A percentile compares a stretch with the other conserved stretches of the same genome.
phyloP scores from a whole-genome alignment of 1,140 invertebrate species.

The Apis florea region DNA sequence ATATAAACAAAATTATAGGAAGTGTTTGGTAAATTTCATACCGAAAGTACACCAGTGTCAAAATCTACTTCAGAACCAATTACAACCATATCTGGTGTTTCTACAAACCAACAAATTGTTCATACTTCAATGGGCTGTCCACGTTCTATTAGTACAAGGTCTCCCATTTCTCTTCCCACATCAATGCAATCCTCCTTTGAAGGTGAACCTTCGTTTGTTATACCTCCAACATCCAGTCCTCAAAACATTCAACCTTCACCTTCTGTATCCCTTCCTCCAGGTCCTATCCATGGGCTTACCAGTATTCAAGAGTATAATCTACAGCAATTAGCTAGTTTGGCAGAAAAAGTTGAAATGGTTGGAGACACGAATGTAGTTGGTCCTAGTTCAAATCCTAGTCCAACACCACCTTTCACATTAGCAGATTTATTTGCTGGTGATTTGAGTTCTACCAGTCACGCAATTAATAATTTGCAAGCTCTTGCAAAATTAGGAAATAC shows the following conservation, averaged over 20 bases:
- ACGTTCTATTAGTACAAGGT: constrained; percentile 82
- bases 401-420: constrained; percentile 85
- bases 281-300: constrained; percentile 81
- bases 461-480: constrained; percentile 92
- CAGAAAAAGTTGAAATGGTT: constrained; percentile 82
- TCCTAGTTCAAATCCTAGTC: constrained; percentile 84
- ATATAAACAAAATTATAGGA: constrained; percentile 79
- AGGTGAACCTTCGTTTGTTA: constrained; percentile 80
- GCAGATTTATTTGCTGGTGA: constrained; percentile 89
- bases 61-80: constrained; percentile 64
- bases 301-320: constrained; percentile 92
- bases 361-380: constrained; percentile 75
- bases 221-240: constrained; percentile 75
- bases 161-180: constrained; percentile 84
- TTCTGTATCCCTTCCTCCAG: constrained; percentile 75
- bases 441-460: constrained; percentile 85
- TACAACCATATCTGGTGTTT: constrained; percentile 60
- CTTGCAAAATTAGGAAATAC: constrained; percentile 90
- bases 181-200: constrained; percentile 90
- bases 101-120: constrained; percentile 69
- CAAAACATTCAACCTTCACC: constrained; percentile 79
- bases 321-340: constrained; percentile 89
- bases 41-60: constrained; percentile 79
- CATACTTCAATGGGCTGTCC: constrained; percentile 78
- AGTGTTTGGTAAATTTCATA: constrained; percentile 86